These are phyloP conservation scores for Zootoca vivipara DNA, from an alignment of 2,113 vertebrate species.

Conservation along the genomic window DNA sequence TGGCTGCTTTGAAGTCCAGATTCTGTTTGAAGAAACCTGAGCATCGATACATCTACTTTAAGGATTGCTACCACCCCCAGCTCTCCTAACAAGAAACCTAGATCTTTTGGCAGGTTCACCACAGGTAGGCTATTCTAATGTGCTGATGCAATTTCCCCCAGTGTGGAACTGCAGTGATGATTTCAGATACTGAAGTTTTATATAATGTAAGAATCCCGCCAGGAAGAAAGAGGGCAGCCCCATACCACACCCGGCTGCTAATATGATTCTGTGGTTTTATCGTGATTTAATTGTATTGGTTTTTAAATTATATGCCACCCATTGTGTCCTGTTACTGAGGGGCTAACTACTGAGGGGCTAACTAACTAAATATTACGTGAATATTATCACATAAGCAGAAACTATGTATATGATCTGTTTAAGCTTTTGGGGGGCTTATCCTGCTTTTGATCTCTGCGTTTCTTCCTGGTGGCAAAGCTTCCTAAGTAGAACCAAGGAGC, in stretches of 20 bases:
- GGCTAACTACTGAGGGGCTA: no score
- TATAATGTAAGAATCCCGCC: no score
- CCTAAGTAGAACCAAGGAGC: neutral
- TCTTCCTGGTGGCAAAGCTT: neutral
- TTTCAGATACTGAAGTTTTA: neutral
- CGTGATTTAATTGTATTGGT: neutral
- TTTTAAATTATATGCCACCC: neutral
- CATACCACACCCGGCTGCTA: neutral
- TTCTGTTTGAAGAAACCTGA: no score
- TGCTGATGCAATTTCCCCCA: neutral
- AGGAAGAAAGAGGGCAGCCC: neutral
- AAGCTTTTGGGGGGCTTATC: neutral
- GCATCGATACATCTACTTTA: no score
- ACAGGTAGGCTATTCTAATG: neutral
- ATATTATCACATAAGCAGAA: neutral
- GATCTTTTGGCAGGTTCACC: neutral
- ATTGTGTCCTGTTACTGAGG: neutral
- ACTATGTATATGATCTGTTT: neutral
- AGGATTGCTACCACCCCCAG: no score
- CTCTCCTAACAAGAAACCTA: neutral
- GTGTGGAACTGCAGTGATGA: neutral
- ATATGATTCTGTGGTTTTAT: neutral
- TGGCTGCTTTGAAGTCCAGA: no score
- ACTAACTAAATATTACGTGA: neutral
- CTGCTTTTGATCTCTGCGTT: slow-evolving; percentile 10